phyloP scores from a whole-genome alignment of 2,113 vertebrate species.

The Lichenostomus cassidix region DNA sequence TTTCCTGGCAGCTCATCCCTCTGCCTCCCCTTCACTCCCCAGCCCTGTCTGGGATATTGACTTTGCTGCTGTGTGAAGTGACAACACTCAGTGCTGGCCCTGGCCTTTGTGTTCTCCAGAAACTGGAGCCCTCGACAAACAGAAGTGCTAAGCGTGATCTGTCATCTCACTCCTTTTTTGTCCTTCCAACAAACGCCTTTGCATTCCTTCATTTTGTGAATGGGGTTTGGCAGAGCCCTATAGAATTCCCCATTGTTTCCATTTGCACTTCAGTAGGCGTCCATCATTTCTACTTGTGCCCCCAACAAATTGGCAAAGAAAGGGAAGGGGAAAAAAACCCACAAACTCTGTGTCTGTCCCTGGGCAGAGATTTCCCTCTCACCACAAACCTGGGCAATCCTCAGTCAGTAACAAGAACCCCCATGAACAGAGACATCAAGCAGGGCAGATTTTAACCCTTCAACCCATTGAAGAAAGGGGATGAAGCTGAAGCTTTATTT shows the following conservation, averaged over 20 bases:
- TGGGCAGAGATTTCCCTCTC: neutral
- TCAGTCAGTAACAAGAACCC: neutral
- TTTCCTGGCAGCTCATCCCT: neutral
- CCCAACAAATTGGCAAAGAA: neutral
- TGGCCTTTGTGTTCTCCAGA: neutral
- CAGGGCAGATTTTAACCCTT: neutral
- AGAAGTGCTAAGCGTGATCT: constrained; percentile 29
- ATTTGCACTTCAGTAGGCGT: neutral
- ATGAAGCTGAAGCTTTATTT: neutral
- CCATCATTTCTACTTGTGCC: neutral
- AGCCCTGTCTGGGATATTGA: neutral
- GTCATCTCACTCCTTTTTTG: constrained; percentile 40
- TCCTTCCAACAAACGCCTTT: constrained; percentile 27
- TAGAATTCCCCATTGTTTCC: constrained; percentile 32
- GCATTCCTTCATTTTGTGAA: constrained; percentile 29
- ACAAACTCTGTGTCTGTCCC: neutral
- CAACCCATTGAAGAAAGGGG: neutral
- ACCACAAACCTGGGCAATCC: neutral
- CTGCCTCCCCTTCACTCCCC: neutral
- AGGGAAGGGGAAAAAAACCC: neutral
- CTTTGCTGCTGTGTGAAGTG: neutral
- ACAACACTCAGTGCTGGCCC: neutral
- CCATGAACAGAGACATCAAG: neutral
- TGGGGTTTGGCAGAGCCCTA: constrained; percentile 5
- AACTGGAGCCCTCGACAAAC: neutral